Base-by-base conservation (phyloP, 2,888 invertebrate species). In the Drosophila greeni region DNA sequence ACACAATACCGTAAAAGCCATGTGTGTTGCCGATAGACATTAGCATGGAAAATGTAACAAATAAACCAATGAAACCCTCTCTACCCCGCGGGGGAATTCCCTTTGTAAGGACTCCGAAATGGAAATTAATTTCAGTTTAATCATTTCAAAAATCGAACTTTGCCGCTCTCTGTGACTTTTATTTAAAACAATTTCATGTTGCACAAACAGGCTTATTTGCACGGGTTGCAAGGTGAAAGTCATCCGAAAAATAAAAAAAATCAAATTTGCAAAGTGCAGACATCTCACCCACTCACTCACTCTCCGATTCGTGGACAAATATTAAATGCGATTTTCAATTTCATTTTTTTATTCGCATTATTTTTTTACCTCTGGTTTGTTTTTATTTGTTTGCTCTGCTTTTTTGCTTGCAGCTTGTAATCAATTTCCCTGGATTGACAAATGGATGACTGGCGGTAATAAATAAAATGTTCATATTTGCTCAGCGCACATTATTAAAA, bases 401-500 rank as follows among this genome's bases (percentile, higher is more conserved):
- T 12, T 24, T 26, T 24, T 31, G 70, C 73, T 80, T 77, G 67
- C 74, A 86, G 86, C 72, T 54, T 82, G 85, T 70, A 81, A 85
- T 73, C 83, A 85, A 78, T 86, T 82, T 86, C 87, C 87, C 66
- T 86, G 87, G 86, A 74, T 86, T 70, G 76, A 78, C 66, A 80
- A 76, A 73, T 76, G 68, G 71, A 66, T 84, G 73, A 61, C 58
- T 57, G 86, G 82, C 72, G 82, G 82, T 86, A 84, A 81, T 73
- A 73, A 82, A 81, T 74, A 72, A 73, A 73, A 75, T 66, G 66
- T 68, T 75, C 42, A 72, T 79, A 73, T 76, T 80, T 73, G 75
- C 68, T 79, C 68, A 69, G 52, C 64, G 49, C 60, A 55, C 73
- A 75, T 79, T 80, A 77, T 81, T 77, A 74, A 75, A 84, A 77